Evolutionary conservation across 2,113 vertebrate species (phyloP), one percentile per base, ranked within the genome.

Genomic region (Elaphurus davidianus): DNA sequence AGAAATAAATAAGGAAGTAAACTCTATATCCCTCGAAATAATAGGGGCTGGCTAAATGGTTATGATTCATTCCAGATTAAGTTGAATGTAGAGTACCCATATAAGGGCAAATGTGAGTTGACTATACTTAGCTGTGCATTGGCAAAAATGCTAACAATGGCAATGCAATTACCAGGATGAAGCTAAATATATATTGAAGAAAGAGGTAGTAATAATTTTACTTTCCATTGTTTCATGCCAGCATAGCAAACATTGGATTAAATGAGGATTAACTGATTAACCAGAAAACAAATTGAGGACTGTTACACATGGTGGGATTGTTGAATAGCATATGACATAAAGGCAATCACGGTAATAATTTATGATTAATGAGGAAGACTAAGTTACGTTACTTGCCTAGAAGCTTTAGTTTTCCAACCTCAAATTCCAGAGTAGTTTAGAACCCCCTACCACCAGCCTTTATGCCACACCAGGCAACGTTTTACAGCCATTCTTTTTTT

Each of bases 381-480:
- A 33, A 59, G 15, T n/a, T 81, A 84, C 82, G 11, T 36, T 88
- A 76, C 23, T 30, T 92, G 6, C 14, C 7, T 60, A 5, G 16
- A 82, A 71, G 33, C n/a, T 82, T 97, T 85, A 89, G 81, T 88
- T 89, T 96, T 89, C 74, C 6, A 74, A 67, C 19, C 16, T 17
- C 25, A 92, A 97, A 10, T 10, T 85, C 54, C 10, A 47, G 13
- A n/a, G 4, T 50, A 94, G 13, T 83, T 93, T 86, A 43, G 47
- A 95, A 17, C 0, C 1, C 2, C 3, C 9, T 59, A 10, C 4
- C 6, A 5, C n/a, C 14, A 96, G 13, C 1, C 3, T 8, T 30
- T 79, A 85, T 43, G 7, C 36, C 27, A 85, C 0, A 55, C 10
- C 6, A 91, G 13, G 10, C 17, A 83, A 90, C 0, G 21, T 50